Conservation (phyloP, 1,140 invertebrate species). For the Cyclargus thomasi region DNA sequence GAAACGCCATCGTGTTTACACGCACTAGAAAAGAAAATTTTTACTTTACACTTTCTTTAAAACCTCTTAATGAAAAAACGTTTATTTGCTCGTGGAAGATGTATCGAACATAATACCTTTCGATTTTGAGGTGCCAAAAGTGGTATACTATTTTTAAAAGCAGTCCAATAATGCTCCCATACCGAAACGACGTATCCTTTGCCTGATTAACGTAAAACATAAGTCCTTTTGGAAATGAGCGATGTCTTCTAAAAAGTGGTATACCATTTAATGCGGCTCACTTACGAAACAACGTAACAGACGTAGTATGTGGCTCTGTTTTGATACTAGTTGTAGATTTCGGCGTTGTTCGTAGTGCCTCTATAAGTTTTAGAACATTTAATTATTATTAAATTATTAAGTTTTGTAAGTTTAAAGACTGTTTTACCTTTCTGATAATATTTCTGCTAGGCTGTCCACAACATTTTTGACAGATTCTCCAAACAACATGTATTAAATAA, state of each 20-base stretch:
- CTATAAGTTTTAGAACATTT: too few species aligned
- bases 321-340: too few species aligned
- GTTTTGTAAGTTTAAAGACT: too few species aligned
- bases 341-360: constrained; percentile 5
- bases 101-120: constrained; percentile 35
- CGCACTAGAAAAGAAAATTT: constrained; percentile 35
- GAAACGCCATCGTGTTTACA: constrained; percentile 19
- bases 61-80: constrained; percentile 26
- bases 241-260: constrained; percentile 44
- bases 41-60: constrained; percentile 36
- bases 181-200: constrained; percentile 37
- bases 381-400: too few species aligned
- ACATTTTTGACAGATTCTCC: too few species aligned
- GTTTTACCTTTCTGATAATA: too few species aligned
- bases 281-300: constrained; percentile 30
- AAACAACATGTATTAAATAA: too few species aligned
- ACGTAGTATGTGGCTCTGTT: constrained; percentile 14
- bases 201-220: constrained; percentile 23
- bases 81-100: constrained; percentile 16
- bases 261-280: constrained; percentile 42
- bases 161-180: constrained; percentile 24
- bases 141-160: constrained; percentile 60
- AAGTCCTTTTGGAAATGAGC: constrained; percentile 32
- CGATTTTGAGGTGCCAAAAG: constrained; percentile 33
- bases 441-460: too few species aligned